A percentile compares a stretch with the other conserved stretches of the same genome.
These are phyloP conservation scores for Psephotus haematonotus DNA, from an alignment of 2,113 vertebrate genomes.

Conservation along the genomic window DNA sequence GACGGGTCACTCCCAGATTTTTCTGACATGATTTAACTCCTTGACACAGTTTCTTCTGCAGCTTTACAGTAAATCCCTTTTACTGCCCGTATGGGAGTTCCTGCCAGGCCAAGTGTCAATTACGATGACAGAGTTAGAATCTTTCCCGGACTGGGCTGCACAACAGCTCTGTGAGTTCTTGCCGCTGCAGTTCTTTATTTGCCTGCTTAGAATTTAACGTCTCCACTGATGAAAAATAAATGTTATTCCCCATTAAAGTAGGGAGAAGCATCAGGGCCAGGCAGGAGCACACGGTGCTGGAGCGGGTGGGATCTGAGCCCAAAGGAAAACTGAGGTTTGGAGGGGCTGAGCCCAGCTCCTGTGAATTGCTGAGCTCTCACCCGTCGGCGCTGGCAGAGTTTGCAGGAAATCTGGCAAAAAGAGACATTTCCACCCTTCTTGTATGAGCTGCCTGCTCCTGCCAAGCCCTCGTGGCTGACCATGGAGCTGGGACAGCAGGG, in stretches of 20 bases:
- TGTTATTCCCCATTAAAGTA: neutral
- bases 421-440: neutral
- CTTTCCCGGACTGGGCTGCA: neutral
- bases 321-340: neutral
- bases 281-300: fast-evolving
- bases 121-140: neutral
- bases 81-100: neutral
- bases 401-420: neutral
- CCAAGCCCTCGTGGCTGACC: fast-evolving
- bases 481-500: neutral
- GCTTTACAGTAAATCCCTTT: slow-evolving; percentile 13
- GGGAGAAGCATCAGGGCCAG: neutral
- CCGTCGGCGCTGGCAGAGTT: fast-evolving
- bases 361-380: neutral
- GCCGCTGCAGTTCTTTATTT: neutral
- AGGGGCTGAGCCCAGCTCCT: neutral
- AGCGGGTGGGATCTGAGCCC: neutral
- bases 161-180: neutral
- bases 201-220: neutral
- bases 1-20: neutral
- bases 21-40: slow-evolving; percentile 29
- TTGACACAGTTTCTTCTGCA: neutral
- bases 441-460: neutral
- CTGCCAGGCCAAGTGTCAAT: neutral
- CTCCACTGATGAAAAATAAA: neutral